Conservation (phyloP, 2,797 vertebrate species). For the Thripadectes ignobilis region DNA sequence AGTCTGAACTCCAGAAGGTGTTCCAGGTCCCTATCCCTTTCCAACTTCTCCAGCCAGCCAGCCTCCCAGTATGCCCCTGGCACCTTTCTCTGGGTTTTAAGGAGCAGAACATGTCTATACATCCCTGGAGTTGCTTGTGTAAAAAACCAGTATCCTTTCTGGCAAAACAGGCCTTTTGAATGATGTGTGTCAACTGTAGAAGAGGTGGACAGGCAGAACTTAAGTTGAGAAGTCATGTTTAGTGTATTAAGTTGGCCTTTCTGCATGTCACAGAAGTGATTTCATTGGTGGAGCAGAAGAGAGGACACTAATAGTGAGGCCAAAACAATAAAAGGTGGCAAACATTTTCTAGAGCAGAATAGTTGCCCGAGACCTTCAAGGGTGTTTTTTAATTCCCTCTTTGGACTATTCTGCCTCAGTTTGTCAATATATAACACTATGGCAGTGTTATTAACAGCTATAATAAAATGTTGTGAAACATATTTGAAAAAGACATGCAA, state of each 20-base stretch:
- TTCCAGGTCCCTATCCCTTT: neutral
- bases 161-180: neutral
- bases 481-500: neutral
- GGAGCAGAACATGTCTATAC: neutral
- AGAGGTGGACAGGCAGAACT: neutral
- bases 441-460: neutral
- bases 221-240: neutral
- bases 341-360: neutral
- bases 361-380: neutral
- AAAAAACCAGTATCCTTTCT: fast-evolving
- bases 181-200: fast-evolving
- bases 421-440: neutral
- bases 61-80: neutral
- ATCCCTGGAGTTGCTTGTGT: neutral
- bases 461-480: neutral
- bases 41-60: neutral
- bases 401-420: neutral
- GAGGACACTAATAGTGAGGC: neutral
- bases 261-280: fast-evolving
- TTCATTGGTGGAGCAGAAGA: neutral
- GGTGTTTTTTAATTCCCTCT: neutral
- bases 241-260: neutral
- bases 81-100: neutral
- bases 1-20: neutral
- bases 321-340: neutral